Evolutionary conservation across 2,797 vertebrate species (phyloP).

Genomic region (Enteromius thamalakanensis): DNA sequence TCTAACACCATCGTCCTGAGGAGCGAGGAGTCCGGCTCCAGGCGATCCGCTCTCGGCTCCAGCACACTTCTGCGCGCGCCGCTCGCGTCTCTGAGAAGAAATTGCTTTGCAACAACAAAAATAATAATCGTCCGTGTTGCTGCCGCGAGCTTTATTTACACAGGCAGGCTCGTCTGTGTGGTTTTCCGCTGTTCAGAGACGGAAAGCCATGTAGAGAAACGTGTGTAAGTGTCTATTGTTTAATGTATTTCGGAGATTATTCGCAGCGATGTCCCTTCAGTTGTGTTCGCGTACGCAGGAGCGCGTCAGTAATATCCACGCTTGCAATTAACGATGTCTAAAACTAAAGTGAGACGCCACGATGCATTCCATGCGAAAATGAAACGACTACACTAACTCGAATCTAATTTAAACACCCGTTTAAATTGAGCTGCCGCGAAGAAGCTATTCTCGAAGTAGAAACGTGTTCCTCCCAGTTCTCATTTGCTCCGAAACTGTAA

Average conservation of each 20-base stretch:
- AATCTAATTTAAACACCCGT: conserved; percentile 49
- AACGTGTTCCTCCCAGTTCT: conserved; percentile 77
- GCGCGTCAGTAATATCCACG: conserved; percentile 68
- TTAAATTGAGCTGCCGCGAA: conserved; percentile 30
- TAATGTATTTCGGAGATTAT: conserved; percentile 58
- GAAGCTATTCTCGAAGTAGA: conserved; percentile 41
- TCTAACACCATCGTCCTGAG: conserved; percentile 99
- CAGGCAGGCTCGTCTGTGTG: conserved; percentile 77
- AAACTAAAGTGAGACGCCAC: conserved; percentile 69
- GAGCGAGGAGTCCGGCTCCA: conserved; percentile 88
- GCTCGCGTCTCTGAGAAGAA: conserved; percentile 69
- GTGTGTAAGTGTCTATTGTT: conserved; percentile 62
- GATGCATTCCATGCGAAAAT: conserved; percentile 78
- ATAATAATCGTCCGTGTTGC: conserved; percentile 75
- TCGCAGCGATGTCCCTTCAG: conserved; percentile 61
- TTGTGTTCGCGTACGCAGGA: conserved; percentile 50
- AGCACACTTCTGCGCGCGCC: conserved; percentile 77
- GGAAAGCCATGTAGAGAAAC: conserved; percentile 71
- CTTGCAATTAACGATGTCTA: conserved; percentile 68
- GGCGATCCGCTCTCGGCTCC: conserved; percentile 90
- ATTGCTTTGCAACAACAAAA: conserved; percentile 77
- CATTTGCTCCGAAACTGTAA: conserved; percentile 88
- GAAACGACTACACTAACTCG: conserved; percentile 68
- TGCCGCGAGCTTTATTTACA: conserved; percentile 77
- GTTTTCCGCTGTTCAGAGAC: conserved; percentile 76